Base-by-base conservation (phyloP, 1,140 invertebrate genomes). In the Papilio helenus region DNA sequence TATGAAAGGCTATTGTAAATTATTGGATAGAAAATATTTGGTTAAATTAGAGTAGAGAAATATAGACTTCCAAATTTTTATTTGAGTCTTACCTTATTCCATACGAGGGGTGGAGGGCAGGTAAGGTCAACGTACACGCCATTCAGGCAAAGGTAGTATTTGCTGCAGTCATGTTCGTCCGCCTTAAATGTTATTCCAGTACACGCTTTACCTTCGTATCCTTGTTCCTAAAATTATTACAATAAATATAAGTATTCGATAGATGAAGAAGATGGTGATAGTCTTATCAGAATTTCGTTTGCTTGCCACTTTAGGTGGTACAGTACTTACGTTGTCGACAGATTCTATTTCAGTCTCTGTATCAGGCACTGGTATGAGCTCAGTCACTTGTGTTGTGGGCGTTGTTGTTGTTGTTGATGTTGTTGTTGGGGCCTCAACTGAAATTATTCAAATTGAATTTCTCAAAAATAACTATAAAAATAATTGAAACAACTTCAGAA, bases 71-170 rank as follows among this genome's bases (percentile, higher is more conserved):
- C 3, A 8, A 34, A 26, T 29, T 26, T 26, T 65, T 16, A 14
- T 61, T 16, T 7, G 3, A 29, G 16, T 65, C 8, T 85, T 86
- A 96, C 95, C 85, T 95, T 93, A 85, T 97, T 97, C 97, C 98
- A 98, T 77, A 96, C 95, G 0, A 98, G 93, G 2, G 96, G 96
- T 26, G 92, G 88, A 0, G 97, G 96, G 88, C 98, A 98, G 0
- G 88, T 90, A 61, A 97, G 95, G 77, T 97, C 95, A 1, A 96
- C 93, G 2, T 97, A 94, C 42, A 95, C 88, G 18, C 97, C 97
- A 85, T 97, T 96, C 51, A 98, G 96, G 87, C 98, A 98, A 0
- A 97, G 91, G 77, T 97, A 97, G 86, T 98, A 98, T 85, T 97
- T 97, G 49, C 95, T 96, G 87, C 98, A 98, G 84, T 98, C 97